phyloP scores from a whole-genome alignment of 2,888 invertebrate species.

The Cephus runcator region DNA sequence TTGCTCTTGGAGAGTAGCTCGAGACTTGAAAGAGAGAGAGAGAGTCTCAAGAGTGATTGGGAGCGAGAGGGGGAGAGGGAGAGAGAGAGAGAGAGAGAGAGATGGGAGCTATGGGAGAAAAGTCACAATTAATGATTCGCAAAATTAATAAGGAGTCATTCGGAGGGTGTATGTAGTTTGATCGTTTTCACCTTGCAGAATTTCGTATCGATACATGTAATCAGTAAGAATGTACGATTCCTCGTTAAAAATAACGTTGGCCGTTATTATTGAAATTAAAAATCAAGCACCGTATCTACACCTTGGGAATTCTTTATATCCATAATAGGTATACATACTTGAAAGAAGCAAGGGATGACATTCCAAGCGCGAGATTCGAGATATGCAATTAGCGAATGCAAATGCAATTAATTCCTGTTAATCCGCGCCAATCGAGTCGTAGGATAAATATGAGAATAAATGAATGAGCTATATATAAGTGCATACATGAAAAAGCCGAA shows the following conservation, averaged over 20 bases:
- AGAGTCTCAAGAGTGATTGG: no score
- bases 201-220: not conserved
- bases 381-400: slow-evolving; percentile 24
- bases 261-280: not conserved
- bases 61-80: no score
- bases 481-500: slow-evolving; percentile 7
- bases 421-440: slow-evolving; percentile 14
- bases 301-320: not conserved
- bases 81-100: no score
- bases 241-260: not conserved
- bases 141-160: not conserved
- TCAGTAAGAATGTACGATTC: not conserved
- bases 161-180: not conserved
- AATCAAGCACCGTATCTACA: not conserved
- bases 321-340: not conserved
- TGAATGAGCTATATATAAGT: slow-evolving; percentile 9
- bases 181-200: not conserved
- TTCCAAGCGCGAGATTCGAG: slow-evolving; percentile 17
- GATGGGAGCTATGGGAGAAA: no score
- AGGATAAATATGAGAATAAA: not conserved
- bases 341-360: slow-evolving; percentile 10
- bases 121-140: not conserved
- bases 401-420: slow-evolving; percentile 42
- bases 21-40: not conserved
- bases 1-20: not conserved